Evolutionary conservation across 2,113 vertebrate genomes (phyloP), one percentile per base, ranked within the genome.

Genomic region (Psittacula cyanocephala): DNA sequence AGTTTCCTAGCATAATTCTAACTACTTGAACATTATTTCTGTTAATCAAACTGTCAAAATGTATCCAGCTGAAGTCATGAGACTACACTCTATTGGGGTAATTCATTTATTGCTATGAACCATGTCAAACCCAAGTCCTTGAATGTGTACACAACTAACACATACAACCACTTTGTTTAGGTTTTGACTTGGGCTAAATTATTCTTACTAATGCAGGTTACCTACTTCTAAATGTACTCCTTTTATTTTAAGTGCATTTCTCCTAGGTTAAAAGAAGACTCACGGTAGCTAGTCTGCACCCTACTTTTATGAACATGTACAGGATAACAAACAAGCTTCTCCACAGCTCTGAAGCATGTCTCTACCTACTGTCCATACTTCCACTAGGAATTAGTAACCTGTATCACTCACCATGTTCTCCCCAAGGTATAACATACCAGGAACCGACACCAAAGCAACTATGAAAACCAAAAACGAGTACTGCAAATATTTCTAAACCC

Each of bases 401-500:
- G 31, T 67, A 69, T 63, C 69, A 81, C 63, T 79, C 43, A 35
- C 19, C 68, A 33, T 43, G 17, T 62, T 90, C 65, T 79, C 44
- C 33, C 63, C 44, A 64, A 24, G 35, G 63, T 85, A 43, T 64
- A 71, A 68, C 29, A 86, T 46, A 91, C 41, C 72, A 86, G 75
- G 57, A 88, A 86, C 39, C 0, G 0, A 76, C 52, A 83, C 16
- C 79, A 67, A 95, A 95, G 62, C 81, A 91, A 86, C 44, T 52
- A 63, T 24, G 19, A 76, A 87, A 89, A 78, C 5, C 3, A 78
- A 77, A 95, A 76, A 22, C 0, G 4, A 91, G 50, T 89, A 72
- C 77, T 55, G n/a, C 68, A 63, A 91, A 91, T 69, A 35, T 46
- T 88, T 95, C 44, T 64, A 82, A 92, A 96, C 74, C 50, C 55